phyloP scores from a whole-genome alignment of 2,797 vertebrate species.

The Oophaga sylvatica region DNA sequence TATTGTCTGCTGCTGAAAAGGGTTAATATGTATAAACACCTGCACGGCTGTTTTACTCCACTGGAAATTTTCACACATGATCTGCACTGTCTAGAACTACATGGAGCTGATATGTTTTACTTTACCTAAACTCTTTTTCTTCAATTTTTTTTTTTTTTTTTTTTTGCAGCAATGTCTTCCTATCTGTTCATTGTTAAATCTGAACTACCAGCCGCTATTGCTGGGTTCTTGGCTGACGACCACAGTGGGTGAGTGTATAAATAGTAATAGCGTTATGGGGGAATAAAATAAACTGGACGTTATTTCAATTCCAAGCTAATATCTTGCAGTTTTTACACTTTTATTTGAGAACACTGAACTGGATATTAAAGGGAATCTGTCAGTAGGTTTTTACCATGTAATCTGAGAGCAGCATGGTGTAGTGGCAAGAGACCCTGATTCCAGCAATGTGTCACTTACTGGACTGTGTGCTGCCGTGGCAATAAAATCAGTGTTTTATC shows the following conservation, averaged over 20 bases:
- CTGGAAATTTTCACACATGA: neutral
- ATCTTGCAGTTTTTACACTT: no score
- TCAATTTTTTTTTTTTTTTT: conserved; percentile 64
- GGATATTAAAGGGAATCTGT: no score
- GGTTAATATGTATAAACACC: no score
- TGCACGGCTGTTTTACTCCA: neutral
- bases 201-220: conserved; percentile 88
- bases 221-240: conserved; percentile 77
- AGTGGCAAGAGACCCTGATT: no score
- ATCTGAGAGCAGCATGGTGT: no score
- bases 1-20: no score
- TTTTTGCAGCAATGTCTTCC: conserved; percentile 90
- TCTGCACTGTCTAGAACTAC: neutral
- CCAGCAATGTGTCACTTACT: no score
- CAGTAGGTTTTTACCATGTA: no score
- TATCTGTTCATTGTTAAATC: conserved; percentile 94
- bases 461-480: no score
- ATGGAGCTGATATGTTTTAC: neutral
- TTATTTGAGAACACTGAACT: no score
- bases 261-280: neutral
- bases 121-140: neutral
- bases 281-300: neutral
- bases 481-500: no score
- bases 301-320: neutral
- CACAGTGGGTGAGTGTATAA: conserved; percentile 77